Percentiles rank a stretch among this genome's conserved stretches.
Conservation (phyloP, 2,113 vertebrate species). For the Acinonyx jubatus region DNA sequence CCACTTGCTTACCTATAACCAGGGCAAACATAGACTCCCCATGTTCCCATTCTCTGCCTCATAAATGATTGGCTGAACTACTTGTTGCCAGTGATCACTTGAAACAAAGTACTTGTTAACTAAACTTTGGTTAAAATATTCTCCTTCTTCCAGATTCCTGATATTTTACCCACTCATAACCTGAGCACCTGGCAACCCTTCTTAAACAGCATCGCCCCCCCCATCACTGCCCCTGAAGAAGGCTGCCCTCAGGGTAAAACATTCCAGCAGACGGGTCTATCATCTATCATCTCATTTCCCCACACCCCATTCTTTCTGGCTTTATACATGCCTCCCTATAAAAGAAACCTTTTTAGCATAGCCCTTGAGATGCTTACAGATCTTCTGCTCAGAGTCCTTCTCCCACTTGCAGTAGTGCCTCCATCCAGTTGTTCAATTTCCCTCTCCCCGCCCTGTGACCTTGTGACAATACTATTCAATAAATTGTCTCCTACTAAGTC, state of each 20-base stretch:
- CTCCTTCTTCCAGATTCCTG: not conserved
- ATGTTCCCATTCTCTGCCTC: not conserved
- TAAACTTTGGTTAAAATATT: not conserved
- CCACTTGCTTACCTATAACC: not conserved
- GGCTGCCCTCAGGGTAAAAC: not conserved
- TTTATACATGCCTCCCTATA: not conserved
- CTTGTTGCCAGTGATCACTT: not conserved
- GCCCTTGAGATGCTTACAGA: not conserved
- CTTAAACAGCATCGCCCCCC: accelerated
- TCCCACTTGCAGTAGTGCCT: not conserved
- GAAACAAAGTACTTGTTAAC: not conserved
- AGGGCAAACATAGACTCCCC: not conserved
- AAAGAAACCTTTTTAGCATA: not conserved
- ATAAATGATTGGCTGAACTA: not conserved
- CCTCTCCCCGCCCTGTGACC: not conserved
- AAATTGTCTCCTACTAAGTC: not conserved
- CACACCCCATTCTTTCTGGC: not conserved
- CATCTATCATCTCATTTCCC: not conserved
- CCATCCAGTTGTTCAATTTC: accelerated
- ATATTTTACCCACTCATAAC: not conserved
- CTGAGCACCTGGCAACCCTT: not conserved
- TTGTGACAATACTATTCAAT: not conserved
- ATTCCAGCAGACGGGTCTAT: not conserved
- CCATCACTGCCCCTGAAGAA: not conserved
- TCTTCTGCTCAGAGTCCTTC: not conserved